A percentile compares a stretch with the other conserved stretches of the same genome.
Conservation (phyloP, 2,888 invertebrate species). For the Hemistola chrysoprasaria region DNA sequence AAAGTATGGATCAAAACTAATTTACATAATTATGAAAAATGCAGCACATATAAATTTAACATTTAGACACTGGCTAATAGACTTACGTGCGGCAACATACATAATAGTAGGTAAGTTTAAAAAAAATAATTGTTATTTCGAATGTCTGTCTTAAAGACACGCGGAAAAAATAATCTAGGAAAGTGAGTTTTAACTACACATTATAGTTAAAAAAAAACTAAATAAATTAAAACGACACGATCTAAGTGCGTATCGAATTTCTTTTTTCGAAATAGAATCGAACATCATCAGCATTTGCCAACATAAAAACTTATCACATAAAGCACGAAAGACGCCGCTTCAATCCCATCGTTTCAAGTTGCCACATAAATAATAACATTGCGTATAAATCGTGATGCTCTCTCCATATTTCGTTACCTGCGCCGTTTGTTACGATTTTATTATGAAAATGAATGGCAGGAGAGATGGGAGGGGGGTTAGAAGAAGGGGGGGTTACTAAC, state of each 20-base stretch:
- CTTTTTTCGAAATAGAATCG: too few species aligned
- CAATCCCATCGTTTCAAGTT: conserved; percentile 61
- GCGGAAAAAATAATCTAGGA: too few species aligned
- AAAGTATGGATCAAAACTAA: conserved; percentile 8
- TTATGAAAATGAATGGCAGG: conserved; percentile 82
- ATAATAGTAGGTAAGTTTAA: too few species aligned
- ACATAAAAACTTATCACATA: conserved; percentile 17
- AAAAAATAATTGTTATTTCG: too few species aligned
- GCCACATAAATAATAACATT: conserved; percentile 69
- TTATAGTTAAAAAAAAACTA: too few species aligned
- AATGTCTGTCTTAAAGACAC: too few species aligned
- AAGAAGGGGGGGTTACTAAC: conserved; percentile 29
- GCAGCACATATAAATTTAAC: too few species aligned
- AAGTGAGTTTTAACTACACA: too few species aligned
- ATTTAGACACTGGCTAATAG: too few species aligned
- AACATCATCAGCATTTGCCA: neutral
- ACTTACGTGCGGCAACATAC: too few species aligned
- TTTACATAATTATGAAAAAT: neutral
- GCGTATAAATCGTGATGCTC: conserved; percentile 74
- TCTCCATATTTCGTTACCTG: conserved; percentile 81
- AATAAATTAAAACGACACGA: too few species aligned
- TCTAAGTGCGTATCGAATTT: too few species aligned
- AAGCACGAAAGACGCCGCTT: conserved; percentile 32
- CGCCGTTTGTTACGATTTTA: conserved; percentile 80
- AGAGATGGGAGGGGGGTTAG: conserved; percentile 41